Conservation (phyloP, 2,888 invertebrate species). For the Aelia acuminata region DNA sequence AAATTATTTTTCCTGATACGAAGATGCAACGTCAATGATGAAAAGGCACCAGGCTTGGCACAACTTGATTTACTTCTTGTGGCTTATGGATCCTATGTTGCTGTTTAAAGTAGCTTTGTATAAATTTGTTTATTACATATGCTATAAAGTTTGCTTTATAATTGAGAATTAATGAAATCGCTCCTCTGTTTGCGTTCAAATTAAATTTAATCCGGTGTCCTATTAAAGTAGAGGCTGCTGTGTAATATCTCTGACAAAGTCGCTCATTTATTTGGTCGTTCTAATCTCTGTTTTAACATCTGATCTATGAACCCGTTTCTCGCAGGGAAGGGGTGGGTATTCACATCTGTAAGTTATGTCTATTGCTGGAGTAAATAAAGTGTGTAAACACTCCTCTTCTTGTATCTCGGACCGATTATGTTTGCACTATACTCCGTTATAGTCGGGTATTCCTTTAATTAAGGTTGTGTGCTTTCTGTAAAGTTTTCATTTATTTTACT, state of each 20-base stretch:
- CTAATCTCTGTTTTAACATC: constrained; percentile 31
- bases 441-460: background rate
- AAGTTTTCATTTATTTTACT: too few relatives aligned
- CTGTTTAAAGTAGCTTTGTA: background rate
- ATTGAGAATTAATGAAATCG: constrained; percentile 8
- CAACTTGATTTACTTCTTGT: too few relatives aligned
- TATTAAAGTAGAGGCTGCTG: background rate
- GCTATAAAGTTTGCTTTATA: too few relatives aligned
- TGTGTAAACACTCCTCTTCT: background rate
- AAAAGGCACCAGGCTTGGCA: too few relatives aligned
- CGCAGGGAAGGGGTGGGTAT: background rate
- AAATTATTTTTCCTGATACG: too few relatives aligned
- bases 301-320: constrained; percentile 8
- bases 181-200: background rate
- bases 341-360: constrained; percentile 1
- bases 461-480: background rate
- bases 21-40: too few relatives aligned
- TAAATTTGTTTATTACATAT: too few relatives aligned
- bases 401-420: background rate
- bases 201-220: background rate
- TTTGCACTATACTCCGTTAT: background rate
- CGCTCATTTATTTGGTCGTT: background rate
- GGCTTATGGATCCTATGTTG: background rate
- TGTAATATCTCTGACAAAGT: background rate
- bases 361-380: background rate